Evolutionary conservation across 2,888 invertebrate genomes (phyloP).

Genomic region (Torymus auratus): DNA sequence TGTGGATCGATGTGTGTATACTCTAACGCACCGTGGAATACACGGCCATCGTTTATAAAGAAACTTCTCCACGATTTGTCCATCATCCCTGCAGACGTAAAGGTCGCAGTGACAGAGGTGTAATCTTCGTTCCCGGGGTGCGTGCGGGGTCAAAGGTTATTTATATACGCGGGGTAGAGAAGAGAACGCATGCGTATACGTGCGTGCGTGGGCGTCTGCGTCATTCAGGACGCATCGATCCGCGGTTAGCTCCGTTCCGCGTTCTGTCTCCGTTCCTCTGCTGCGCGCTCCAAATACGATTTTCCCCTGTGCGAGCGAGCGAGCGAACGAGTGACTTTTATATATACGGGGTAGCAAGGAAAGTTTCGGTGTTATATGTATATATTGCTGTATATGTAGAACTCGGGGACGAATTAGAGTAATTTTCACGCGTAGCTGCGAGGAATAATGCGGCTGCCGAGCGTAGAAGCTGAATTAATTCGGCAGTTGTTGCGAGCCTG

Average conservation of each 20-base stretch:
- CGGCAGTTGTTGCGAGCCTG: no score
- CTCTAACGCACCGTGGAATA: no score
- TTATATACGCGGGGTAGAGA: slow-evolving; percentile 10
- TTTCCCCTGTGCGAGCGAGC: neutral
- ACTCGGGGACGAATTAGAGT: neutral
- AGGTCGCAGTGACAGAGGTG: no score
- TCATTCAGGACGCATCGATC: slow-evolving; percentile 65
- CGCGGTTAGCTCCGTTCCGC: slow-evolving; percentile 11
- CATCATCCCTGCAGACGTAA: no score
- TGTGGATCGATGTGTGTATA: no score
- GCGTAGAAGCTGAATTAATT: no score
- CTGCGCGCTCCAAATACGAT: slow-evolving; percentile 5
- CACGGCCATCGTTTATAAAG: no score
- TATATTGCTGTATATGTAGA: no score
- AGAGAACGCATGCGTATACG: slow-evolving; percentile 53
- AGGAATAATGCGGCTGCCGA: neutral
- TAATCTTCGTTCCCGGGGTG: neutral
- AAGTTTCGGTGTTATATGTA: no score
- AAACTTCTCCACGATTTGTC: no score
- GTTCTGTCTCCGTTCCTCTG: neutral
- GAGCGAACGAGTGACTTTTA: no score
- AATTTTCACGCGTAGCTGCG: neutral
- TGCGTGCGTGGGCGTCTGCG: slow-evolving; percentile 61
- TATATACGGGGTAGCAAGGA: no score
- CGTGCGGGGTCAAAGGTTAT: neutral